Conservation (phyloP, 2,113 vertebrate genomes). For the Capreolus pygargus region DNA sequence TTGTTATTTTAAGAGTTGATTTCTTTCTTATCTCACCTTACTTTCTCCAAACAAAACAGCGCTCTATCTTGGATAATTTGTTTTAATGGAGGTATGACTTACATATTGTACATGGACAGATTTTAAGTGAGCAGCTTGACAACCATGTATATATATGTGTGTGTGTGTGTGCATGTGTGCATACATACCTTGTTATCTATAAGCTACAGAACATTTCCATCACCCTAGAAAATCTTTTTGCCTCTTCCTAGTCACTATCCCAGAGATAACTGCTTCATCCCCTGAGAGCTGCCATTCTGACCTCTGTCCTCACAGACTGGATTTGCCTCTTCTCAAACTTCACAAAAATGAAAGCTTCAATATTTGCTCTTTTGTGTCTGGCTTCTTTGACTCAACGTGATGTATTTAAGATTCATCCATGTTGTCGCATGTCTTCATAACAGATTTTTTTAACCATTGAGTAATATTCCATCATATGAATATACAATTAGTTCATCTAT, state of each 20-base stretch:
- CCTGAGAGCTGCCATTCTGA: neutral
- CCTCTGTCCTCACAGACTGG: neutral
- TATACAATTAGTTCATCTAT: neutral
- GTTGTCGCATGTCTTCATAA: neutral
- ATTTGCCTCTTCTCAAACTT: neutral
- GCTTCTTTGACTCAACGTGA: neutral
- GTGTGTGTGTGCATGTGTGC: neutral
- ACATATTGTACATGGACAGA: neutral
- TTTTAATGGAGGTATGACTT: neutral
- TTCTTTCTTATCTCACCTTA: neutral
- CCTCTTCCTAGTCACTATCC: neutral
- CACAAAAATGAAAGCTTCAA: neutral
- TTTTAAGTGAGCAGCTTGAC: neutral
- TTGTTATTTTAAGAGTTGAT: neutral
- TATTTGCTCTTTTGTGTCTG: neutral
- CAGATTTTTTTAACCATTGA: neutral
- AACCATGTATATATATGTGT: neutral
- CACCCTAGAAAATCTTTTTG: neutral
- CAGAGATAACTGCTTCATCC: neutral
- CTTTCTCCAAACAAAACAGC: neutral
- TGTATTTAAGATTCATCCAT: neutral
- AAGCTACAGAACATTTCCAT: neutral
- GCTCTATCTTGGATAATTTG: neutral
- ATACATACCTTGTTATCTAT: neutral
- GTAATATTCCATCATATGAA: neutral